Conservation (phyloP, 2,888 invertebrate genomes). For the Choreutis nemorana region DNA sequence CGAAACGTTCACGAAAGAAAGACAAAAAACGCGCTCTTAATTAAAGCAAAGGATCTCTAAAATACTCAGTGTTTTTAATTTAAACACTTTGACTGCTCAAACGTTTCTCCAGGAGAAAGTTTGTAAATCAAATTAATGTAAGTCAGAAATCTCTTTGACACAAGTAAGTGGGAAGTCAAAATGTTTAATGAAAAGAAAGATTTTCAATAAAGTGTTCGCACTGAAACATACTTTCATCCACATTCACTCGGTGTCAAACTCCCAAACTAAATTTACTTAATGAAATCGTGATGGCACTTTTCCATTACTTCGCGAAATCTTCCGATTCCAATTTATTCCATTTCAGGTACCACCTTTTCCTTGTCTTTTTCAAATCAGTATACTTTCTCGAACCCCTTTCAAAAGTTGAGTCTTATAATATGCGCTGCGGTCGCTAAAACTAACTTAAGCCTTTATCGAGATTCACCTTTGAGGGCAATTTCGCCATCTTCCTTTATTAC, state of each 20-base stretch:
- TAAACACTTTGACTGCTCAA: conserved; percentile 25
- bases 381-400: conserved; percentile 49
- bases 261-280: no score
- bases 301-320: conserved; percentile 16
- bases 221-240: no score
- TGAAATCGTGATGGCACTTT: no score
- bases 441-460: conserved; percentile 37
- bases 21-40: conserved; percentile 45
- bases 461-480: conserved; percentile 41
- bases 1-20: conserved; percentile 32
- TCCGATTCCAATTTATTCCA: conserved; percentile 38
- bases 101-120: conserved; percentile 12
- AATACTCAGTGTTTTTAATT: conserved; percentile 45
- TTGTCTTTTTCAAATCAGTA: conserved; percentile 47
- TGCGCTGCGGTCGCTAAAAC: conserved; percentile 24
- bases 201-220: no score
- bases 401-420: conserved; percentile 47
- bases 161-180: no score
- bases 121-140: neutral
- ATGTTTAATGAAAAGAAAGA: no score
- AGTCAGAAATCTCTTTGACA: no score
- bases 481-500: conserved; percentile 34
- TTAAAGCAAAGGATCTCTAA: conserved; percentile 38
- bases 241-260: no score
- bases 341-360: conserved; percentile 51